Conservation (phyloP, 2,797 vertebrate species). For the Sylvia borin region DNA sequence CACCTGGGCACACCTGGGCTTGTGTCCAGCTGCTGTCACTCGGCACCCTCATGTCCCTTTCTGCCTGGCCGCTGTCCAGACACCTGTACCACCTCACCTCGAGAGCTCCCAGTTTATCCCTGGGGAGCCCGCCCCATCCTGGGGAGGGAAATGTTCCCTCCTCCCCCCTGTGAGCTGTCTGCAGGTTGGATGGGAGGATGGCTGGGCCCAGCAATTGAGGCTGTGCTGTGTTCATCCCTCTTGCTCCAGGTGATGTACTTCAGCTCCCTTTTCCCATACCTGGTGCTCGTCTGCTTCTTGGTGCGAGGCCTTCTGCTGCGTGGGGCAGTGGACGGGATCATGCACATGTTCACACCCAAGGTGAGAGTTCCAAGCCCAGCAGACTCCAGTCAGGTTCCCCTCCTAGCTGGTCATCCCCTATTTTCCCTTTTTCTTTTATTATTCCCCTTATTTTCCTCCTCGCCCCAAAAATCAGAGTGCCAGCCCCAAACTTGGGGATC, state of each 20-base stretch:
- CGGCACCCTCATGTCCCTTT: neutral
- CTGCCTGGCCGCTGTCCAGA: neutral
- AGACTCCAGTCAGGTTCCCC: neutral
- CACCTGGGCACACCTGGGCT: neutral
- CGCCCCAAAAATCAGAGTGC: neutral
- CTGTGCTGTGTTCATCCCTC: neutral
- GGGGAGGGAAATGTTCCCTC: neutral
- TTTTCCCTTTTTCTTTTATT: neutral
- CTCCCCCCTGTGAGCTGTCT: neutral
- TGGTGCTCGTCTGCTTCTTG: slow-evolving; percentile 94
- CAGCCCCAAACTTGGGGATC: neutral
- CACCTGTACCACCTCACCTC: accelerated
- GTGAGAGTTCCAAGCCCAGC: slow-evolving; percentile 66
- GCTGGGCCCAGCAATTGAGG: neutral
- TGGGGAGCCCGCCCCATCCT: neutral
- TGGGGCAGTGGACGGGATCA: slow-evolving; percentile 90
- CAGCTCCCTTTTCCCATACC: slow-evolving; percentile 94
- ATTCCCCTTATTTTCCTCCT: neutral
- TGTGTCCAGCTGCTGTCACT: accelerated
- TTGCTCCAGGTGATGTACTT: slow-evolving; percentile 93
- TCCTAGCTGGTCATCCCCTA: accelerated
- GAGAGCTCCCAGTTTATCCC: neutral
- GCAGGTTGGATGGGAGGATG: neutral
- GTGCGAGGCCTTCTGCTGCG: slow-evolving; percentile 89
- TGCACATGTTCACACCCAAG: slow-evolving; percentile 95